Evolutionary conservation across 2,888 invertebrate species (phyloP).

Genomic region (Priocnemis perturbator): DNA sequence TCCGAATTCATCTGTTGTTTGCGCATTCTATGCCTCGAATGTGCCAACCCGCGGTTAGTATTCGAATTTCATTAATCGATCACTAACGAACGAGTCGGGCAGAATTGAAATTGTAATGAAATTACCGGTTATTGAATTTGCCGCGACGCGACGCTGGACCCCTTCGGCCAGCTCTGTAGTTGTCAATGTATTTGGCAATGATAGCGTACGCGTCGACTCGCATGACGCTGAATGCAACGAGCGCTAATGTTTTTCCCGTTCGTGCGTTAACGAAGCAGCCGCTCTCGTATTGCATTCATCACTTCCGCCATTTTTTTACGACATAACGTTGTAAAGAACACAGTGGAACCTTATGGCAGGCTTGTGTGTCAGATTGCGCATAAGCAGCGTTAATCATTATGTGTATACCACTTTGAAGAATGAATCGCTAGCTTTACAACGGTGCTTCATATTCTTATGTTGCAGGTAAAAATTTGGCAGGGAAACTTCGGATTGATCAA

Average conservation of each 20-base stretch:
- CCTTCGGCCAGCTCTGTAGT: not conserved
- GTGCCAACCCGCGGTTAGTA: no score
- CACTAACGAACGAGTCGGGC: not conserved
- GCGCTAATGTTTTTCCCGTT: not conserved
- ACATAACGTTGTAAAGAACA: no score
- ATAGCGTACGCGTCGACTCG: not conserved
- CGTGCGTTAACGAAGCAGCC: not conserved
- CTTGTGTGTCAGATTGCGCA: no score
- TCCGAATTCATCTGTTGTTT: no score
- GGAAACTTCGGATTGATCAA: not conserved
- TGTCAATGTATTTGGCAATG: not conserved
- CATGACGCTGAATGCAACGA: not conserved
- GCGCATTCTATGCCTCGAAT: no score
- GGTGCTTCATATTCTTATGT: not conserved
- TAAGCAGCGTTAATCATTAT: no score
- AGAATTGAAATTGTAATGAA: not conserved
- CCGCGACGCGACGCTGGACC: not conserved
- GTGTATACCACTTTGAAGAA: no score
- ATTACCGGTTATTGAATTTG: conserved; percentile 8
- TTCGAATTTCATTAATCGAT: not conserved
- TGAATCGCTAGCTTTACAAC: no score
- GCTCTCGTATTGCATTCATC: not conserved
- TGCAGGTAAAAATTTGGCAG: not conserved
- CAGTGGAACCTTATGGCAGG: no score
- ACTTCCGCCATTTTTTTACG: no score